Evolutionary conservation across 2,888 invertebrate genomes (phyloP).

Genomic region (Lissonota sp.): DNA sequence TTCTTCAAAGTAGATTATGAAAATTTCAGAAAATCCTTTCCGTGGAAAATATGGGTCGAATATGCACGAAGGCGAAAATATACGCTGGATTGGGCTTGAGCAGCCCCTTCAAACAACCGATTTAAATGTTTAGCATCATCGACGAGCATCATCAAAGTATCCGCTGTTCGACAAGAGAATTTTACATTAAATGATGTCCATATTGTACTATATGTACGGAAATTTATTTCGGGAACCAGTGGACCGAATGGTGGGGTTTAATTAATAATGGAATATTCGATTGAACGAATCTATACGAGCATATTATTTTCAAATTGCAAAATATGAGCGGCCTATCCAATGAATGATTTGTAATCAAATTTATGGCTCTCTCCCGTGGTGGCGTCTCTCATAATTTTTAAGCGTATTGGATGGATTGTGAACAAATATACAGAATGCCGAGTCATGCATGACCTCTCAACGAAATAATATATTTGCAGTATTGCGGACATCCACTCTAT

Average conservation of each 20-base stretch:
- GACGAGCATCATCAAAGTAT: not conserved
- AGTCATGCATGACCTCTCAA: slow-evolving; percentile 14
- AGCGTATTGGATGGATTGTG: not conserved
- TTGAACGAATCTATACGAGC: slow-evolving; percentile 18
- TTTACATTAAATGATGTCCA: not conserved
- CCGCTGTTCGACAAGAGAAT: not conserved
- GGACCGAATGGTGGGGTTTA: slow-evolving; percentile 7
- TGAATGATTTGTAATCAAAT: slow-evolving; percentile 16
- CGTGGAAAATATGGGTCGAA: no score
- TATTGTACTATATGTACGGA: not conserved
- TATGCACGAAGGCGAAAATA: no score
- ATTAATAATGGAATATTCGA: slow-evolving; percentile 50
- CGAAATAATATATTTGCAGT: slow-evolving; percentile 12
- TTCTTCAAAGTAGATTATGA: no score
- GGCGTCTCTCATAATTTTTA: not conserved
- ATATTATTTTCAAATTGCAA: slow-evolving; percentile 53
- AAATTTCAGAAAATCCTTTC: no score
- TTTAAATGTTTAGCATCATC: not conserved
- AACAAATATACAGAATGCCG: slow-evolving; percentile 27
- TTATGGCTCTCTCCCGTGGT: slow-evolving; percentile 23
- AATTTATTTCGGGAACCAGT: slow-evolving; percentile 30
- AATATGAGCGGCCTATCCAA: slow-evolving; percentile 9
- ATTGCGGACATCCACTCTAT: not conserved
- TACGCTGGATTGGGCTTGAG: no score
- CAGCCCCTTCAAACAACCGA: no score